phyloP scores from a whole-genome alignment of 2,113 vertebrate genomes.

The Trichomycterus rosablanca region DNA sequence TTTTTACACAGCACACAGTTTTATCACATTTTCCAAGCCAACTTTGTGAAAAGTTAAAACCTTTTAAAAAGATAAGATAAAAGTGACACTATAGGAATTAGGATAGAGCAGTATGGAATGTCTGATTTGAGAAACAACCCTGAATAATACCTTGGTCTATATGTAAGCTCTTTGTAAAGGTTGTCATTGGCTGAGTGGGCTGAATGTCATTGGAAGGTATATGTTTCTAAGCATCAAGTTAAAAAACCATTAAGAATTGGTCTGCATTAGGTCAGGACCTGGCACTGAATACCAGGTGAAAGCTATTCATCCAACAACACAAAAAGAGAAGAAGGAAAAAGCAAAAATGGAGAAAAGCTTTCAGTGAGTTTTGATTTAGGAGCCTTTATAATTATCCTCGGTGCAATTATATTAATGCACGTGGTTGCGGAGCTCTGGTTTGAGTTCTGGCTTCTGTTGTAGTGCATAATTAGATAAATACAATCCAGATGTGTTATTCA shows the following conservation, averaged over 20 bases:
- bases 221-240: no score
- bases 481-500: slow-evolving; percentile 14
- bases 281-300: no score
- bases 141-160: no score
- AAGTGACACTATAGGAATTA: no score
- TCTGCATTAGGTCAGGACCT: not conserved
- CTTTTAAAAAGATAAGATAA: no score
- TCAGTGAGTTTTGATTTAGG: slow-evolving; percentile 36
- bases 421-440: slow-evolving; percentile 8
- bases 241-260: not conserved
- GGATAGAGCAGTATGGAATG: not conserved
- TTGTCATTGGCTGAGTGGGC: no score
- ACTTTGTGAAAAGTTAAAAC: no score
- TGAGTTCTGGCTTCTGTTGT: slow-evolving; percentile 14
- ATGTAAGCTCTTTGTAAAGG: no score
- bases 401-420: slow-evolving; percentile 28
- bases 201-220: no score
- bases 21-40: no score
- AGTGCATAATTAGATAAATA: slow-evolving; percentile 44
- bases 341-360: slow-evolving; percentile 37
- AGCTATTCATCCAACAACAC: slow-evolving; percentile 35
- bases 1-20: no score
- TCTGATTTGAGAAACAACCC: not conserved
- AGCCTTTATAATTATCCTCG: slow-evolving; percentile 34
- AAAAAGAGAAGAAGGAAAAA: slow-evolving; percentile 28